Percentiles rank a stretch among this genome's conserved stretches.
Conservation (phyloP, 1,140 invertebrate species). For the Bursaphelenchus mucronatus region DNA sequence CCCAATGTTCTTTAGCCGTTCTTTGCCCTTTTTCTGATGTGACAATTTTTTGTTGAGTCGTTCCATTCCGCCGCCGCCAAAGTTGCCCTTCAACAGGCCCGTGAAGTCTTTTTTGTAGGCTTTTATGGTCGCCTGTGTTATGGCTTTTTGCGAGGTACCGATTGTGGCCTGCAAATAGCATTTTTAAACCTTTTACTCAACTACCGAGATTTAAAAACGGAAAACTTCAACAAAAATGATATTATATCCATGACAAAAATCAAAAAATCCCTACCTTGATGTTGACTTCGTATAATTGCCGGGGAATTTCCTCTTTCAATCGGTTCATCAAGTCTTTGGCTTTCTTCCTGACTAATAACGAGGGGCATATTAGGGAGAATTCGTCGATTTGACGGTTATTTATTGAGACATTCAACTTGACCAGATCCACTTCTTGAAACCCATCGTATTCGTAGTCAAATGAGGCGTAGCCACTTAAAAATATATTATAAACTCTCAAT, state of each 20-base stretch:
- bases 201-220: too few species aligned
- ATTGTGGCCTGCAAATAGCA: constrained; percentile 67
- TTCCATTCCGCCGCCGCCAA: constrained; percentile 76
- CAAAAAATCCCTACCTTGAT: constrained; percentile 65
- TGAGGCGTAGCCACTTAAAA: constrained; percentile 85
- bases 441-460: constrained; percentile 93
- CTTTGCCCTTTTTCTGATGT: constrained; percentile 85
- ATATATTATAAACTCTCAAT: constrained; percentile 1
- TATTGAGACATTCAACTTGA: constrained; percentile 72
- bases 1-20: constrained; percentile 81
- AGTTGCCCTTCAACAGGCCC: constrained; percentile 53
- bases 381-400: constrained; percentile 81
- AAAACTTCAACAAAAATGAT: too few species aligned
- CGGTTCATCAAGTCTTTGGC: constrained; percentile 72
- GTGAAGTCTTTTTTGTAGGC: constrained; percentile 78
- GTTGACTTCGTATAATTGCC: constrained; percentile 77
- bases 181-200: too few species aligned
- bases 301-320: constrained; percentile 77
- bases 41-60: constrained; percentile 81
- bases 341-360: constrained; percentile 67
- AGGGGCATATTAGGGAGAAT: constrained; percentile 77
- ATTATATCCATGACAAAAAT: too few species aligned
- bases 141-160: constrained; percentile 72
- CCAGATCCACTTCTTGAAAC: constrained; percentile 66
- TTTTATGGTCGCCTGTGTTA: constrained; percentile 81